Base-by-base conservation (phyloP, 2,888 invertebrate species). In the Leptura quadrifasciata region DNA sequence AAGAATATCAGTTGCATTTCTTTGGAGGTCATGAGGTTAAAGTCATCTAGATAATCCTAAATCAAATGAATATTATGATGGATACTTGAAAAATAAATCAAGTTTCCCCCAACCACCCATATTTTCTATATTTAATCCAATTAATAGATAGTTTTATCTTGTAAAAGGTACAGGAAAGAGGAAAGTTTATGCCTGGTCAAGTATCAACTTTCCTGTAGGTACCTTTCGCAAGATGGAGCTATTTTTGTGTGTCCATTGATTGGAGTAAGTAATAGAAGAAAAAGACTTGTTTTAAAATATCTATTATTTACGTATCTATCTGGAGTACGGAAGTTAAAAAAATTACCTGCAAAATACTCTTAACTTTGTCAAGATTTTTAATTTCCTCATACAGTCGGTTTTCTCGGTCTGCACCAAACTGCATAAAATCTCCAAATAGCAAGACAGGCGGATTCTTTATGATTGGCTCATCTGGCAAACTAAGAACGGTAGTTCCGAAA, bases 1-100 rank as follows among this genome's bases (percentile, higher is more conserved):
- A 97, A 97, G 85, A 97, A 92, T 76, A 97, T 96, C 70, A 97
- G 89, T 81, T 93, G 93, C 95, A 97, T 95, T 83, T 94, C 95
- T 85, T 95, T 94, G 0, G 95, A 92, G 0, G 93, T 93, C 47
- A 92, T 91, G 60, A 95, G 90, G 87, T 96, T 96, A 87, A 93
- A 97, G 87, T 97, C 97, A 61, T 95, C 95, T 74, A 97, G 90
- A 86, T 96, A 97, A 89, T 97, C 95, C 93, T 94, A 87, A 24
- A 86, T 84, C 76, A 18, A 24, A 74, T 76, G 58, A 73, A 10
- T 15, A 5, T 24, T 24, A 31, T 21, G 12, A 0, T 20, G 10
- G 12, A 24, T 21, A n/a, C n/a, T n/a, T n/a, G n/a, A n/a, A n/a
- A n/a, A n/a, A n/a, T n/a, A n/a, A n/a, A n/a, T n/a, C n/a, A n/a